phyloP scores from a whole-genome alignment of 2,888 invertebrate genomes.

The Synanthedon myopaeformis region DNA sequence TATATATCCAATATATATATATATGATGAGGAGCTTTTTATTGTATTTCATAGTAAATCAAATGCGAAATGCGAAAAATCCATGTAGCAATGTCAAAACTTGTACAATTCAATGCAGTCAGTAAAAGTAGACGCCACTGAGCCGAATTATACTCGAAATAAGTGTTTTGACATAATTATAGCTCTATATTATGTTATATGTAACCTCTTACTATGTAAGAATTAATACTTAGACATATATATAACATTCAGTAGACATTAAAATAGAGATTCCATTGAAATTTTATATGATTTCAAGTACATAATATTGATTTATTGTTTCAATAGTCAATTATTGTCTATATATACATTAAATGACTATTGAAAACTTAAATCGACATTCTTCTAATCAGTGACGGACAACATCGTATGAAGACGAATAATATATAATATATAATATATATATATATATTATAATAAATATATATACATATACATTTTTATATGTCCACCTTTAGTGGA shows the following conservation, averaged over 20 bases:
- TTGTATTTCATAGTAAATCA: slow-evolving; percentile 2
- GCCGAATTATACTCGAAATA: slow-evolving; percentile 39
- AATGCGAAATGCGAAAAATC: slow-evolving; percentile 14
- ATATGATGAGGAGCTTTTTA: no score
- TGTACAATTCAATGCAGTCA: slow-evolving; percentile 18
- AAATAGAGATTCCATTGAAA: slow-evolving; percentile 47
- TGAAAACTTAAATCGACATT: slow-evolving; percentile 33
- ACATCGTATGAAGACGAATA: slow-evolving; percentile 20
- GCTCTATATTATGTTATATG: slow-evolving; percentile 20
- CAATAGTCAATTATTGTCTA: slow-evolving; percentile 22
- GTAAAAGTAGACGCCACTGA: slow-evolving; percentile 38
- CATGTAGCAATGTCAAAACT: slow-evolving; percentile 67
- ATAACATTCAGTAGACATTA: slow-evolving; percentile 68
- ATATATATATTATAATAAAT: not conserved
- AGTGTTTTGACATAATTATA: slow-evolving; percentile 42
- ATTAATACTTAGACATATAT: slow-evolving; percentile 63
- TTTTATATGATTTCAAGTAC: slow-evolving; percentile 26
- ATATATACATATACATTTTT: slow-evolving; percentile 7
- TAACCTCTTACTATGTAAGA: slow-evolving; percentile 30
- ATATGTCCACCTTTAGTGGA: slow-evolving; percentile 34
- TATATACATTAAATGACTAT: slow-evolving; percentile 14
- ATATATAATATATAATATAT: slow-evolving; percentile 5
- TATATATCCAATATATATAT: no score
- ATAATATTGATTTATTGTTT: slow-evolving; percentile 27
- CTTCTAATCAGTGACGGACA: slow-evolving; percentile 26